Conservation (phyloP, 2,888 invertebrate species). For the Abscondita cerata region DNA sequence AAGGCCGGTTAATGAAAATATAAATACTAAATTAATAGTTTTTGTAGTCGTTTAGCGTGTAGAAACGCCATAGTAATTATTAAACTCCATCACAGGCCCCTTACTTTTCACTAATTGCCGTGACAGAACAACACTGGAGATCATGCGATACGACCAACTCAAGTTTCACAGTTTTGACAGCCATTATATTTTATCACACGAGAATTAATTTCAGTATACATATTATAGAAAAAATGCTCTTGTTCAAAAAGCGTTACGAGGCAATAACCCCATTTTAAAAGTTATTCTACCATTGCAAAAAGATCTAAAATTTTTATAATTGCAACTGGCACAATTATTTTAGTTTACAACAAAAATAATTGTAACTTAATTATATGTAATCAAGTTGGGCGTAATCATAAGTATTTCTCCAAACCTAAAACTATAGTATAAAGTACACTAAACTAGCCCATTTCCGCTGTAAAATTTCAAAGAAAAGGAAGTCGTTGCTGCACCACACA, state of each 20-base stretch:
- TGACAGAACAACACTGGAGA: slow-evolving; percentile 46
- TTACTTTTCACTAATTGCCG: slow-evolving; percentile 52
- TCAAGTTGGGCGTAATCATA: too few relatives aligned
- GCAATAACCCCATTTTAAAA: slow-evolving; percentile 24
- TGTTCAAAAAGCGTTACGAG: slow-evolving; percentile 29
- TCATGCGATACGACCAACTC: slow-evolving; percentile 34
- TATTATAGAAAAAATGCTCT: slow-evolving; percentile 21
- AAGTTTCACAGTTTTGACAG: slow-evolving; percentile 35
- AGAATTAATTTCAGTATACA: slow-evolving; percentile 33
- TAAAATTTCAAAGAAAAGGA: too few relatives aligned
- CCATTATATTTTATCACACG: slow-evolving; percentile 34
- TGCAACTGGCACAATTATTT: too few relatives aligned
- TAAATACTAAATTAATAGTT: slow-evolving; percentile 27
- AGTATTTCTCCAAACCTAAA: too few relatives aligned
- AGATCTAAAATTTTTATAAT: too few relatives aligned
- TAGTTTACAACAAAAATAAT: too few relatives aligned
- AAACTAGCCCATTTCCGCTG: too few relatives aligned
- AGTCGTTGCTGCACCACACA: too few relatives aligned
- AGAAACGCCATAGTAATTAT: slow-evolving; percentile 52
- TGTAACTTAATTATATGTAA: too few relatives aligned
- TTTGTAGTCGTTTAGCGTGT: slow-evolving; percentile 48
- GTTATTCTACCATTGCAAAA: too few relatives aligned
- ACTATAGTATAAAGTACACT: too few relatives aligned
- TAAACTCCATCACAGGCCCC: slow-evolving; percentile 39
- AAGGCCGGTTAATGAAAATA: slow-evolving; percentile 14